phyloP scores from a whole-genome alignment of 2,113 vertebrate genomes.

The Amblyornis subalaris region DNA sequence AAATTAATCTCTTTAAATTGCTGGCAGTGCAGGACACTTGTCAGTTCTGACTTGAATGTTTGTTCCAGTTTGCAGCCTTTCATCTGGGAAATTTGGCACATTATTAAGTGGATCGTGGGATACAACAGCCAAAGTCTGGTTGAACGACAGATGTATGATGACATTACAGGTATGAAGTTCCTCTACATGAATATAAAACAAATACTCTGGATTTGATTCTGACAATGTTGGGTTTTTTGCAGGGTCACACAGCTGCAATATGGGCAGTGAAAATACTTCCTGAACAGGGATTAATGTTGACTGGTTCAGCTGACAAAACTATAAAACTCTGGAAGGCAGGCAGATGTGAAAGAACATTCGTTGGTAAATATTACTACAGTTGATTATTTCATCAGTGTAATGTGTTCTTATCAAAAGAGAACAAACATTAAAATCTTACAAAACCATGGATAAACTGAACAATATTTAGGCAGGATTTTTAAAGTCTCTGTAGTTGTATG shows the following conservation, averaged over 20 bases:
- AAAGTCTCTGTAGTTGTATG: neutral
- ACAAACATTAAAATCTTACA: neutral
- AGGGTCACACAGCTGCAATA: slow-evolving; percentile 94
- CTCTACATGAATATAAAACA: neutral
- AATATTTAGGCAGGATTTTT: neutral
- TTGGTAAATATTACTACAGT: slow-evolving; percentile 72
- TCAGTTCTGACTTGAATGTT: neutral
- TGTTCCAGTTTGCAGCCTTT: slow-evolving; percentile 89
- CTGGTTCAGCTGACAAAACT: slow-evolving; percentile 94
- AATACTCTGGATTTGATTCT: neutral
- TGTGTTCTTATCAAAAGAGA: neutral
- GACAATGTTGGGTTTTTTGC: neutral
- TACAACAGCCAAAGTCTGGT: slow-evolving; percentile 94
- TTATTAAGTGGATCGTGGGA: slow-evolving; percentile 98
- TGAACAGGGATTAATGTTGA: slow-evolving; percentile 94
- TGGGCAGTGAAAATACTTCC: slow-evolving; percentile 94
- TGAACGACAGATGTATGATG: slow-evolving; percentile 98
- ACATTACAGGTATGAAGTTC: slow-evolving; percentile 85
- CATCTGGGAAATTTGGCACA: slow-evolving; percentile 94
- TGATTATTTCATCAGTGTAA: neutral
- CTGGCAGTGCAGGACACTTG: neutral
- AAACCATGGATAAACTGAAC: neutral
- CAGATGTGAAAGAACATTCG: slow-evolving; percentile 89
- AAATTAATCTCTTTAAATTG: neutral
- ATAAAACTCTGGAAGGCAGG: slow-evolving; percentile 98